Evolutionary conservation across 2,113 vertebrate species (phyloP), one percentile per base, ranked within the genome.

Genomic region (Dipodomys spectabilis): DNA sequence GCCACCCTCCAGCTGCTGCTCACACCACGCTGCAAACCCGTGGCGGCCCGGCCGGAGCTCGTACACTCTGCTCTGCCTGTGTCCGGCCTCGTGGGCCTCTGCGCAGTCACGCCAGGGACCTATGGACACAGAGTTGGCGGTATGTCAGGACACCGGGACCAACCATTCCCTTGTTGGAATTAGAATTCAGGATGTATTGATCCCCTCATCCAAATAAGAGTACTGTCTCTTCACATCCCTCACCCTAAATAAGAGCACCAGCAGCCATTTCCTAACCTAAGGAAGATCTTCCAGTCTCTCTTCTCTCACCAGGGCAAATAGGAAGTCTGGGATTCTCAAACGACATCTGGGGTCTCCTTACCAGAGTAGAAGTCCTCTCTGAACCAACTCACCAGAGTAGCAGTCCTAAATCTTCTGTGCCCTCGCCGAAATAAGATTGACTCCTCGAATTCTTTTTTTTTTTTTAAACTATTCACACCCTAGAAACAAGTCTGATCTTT

Each of bases 41-140:
- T 96, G 98, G 93, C 98, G 98, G 64, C 98, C 97, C 15, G 97
- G 97, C 62, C 68, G 97, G 39, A 99, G 97, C 92, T 99, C 97
- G 67, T 99, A 99, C 75, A 99, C 98, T 2, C 98, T 98, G 7
- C 97, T 99, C 95, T 97, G 97, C 94, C 85, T 94, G 88, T 98
- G 98, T 13, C 97, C 97, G 2, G 98, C 98, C 2, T 94, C 98
- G 23, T 98, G 97, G 23, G 98, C 98, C 35, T 99, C 98, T 35
- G 98, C 98, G 75, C 99, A 99, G 95, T 99, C 99, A 13, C 39
- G 86, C 99, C 99, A 99, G 0, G 99, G 99, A 57, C 99, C 99
- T 99, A 96, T 6, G 57, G 81, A 35, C 82, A 81, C 39, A 85
- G n/a, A 11, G 20, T 60, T 44, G 5, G 1, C 11, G 74, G 15